These are phyloP conservation scores for Harpalus rubripes DNA, from an alignment of 2,888 invertebrate genomes.

Conservation along the genomic window DNA sequence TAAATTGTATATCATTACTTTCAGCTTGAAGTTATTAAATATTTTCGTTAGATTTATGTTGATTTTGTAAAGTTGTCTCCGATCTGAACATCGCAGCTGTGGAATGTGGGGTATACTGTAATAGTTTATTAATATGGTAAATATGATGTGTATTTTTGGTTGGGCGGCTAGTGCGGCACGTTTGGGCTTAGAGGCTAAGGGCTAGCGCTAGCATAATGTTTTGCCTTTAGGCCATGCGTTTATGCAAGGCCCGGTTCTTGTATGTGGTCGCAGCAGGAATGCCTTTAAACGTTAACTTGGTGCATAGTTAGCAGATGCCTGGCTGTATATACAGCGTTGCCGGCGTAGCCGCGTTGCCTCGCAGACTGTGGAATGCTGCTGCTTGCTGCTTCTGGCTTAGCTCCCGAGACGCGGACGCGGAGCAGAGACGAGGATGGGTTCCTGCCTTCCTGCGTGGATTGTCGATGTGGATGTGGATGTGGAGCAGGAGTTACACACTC, in stretches of 20 bases:
- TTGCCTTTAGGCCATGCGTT: slow-evolving; percentile 75
- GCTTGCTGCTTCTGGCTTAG: slow-evolving; percentile 9
- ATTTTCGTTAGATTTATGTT: too few species aligned
- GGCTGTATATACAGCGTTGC: slow-evolving; percentile 69
- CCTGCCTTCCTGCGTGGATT: background rate
- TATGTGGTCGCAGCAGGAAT: slow-evolving; percentile 76
- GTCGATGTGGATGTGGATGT: background rate
- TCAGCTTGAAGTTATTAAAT: too few species aligned
- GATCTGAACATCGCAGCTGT: background rate
- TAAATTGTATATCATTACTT: too few species aligned
- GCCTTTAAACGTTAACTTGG: slow-evolving; percentile 77
- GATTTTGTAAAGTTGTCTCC: too few species aligned
- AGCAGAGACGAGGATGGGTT: background rate
- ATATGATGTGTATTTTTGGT: slow-evolving; percentile 31
- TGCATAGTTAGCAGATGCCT: slow-evolving; percentile 77
- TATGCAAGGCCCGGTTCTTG: slow-evolving; percentile 74
- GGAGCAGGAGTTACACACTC: background rate
- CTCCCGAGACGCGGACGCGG: background rate
- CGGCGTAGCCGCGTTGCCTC: slow-evolving; percentile 1
- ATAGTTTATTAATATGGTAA: slow-evolving; percentile 41
- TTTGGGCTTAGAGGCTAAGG: background rate
- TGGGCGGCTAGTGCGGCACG: background rate
- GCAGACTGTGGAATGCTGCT: slow-evolving; percentile 59
- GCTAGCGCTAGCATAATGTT: slow-evolving; percentile 72
- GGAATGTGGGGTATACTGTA: background rate